Evolutionary conservation across 2,797 vertebrate genomes (phyloP), one percentile per base, ranked within the genome.

Genomic region (Peromyscus aztecus): DNA sequence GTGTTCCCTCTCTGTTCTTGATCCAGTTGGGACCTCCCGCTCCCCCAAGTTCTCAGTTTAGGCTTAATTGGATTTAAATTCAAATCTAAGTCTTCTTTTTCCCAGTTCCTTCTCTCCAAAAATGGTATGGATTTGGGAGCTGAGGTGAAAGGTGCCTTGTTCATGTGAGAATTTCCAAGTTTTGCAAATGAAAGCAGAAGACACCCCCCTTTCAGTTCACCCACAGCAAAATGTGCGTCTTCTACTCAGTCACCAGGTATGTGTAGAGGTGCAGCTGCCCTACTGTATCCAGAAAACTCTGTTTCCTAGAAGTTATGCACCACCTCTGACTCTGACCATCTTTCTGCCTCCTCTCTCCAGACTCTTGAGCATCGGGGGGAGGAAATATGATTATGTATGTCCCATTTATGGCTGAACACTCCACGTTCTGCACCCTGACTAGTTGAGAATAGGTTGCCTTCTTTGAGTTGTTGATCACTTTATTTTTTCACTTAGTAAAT

Each of bases 11-110:
- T n/a, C n/a, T n/a, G n/a, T n/a, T n/a, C n/a, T n/a, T n/a, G n/a
- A n/a, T n/a, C n/a, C n/a, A n/a, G n/a, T n/a, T n/a, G n/a, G n/a
- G n/a, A n/a, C n/a, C n/a, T n/a, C n/a, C n/a, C n/a, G n/a, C n/a
- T n/a, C n/a, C n/a, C n/a, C n/a, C n/a, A n/a, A n/a, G n/a, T n/a
- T n/a, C n/a, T n/a, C n/a, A n/a, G 2, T 23, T 90, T 73, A 90
- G 84, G 29, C 34, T 89, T 87, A 21, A 16, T 69, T 89, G 40
- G 17, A 43, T 92, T 85, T 89, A 88, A 94, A 95, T 71, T 92
- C 49, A 85, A 49, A 75, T 34, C 63, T 82, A 63, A 2, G 11
- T 65, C 78, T 91, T 43, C 34, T 89, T 71, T 43, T 9, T 91
- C 12, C 11, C 52, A 87, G 6, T 83, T 37, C 29, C 6, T 94